Base-by-base conservation (phyloP, 1,140 invertebrate genomes). In the Sweltsa coloradensis region DNA sequence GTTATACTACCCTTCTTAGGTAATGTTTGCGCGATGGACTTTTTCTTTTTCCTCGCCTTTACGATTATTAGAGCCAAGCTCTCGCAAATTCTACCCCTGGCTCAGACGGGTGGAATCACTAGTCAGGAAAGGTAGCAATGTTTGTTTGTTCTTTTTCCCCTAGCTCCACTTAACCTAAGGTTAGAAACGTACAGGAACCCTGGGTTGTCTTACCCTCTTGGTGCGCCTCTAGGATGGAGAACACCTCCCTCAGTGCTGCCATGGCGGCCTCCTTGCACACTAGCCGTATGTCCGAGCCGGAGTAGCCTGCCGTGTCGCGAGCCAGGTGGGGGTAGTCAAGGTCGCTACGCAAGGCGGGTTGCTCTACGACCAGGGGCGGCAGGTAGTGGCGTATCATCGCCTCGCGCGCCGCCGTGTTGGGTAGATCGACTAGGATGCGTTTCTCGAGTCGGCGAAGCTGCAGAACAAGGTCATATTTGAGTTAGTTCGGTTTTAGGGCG, bases 191-290 rank as follows among this genome's bases (percentile, higher is more conserved):
- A 7, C 37, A 40, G 7, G n/a, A n/a, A n/a, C n/a, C n/a, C n/a
- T n/a, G n/a, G n/a, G n/a, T n/a, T n/a, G n/a, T n/a, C 22, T 45
- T 26, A 55, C 49, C 44, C 26, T 39, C 27, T 9, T 44, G 13
- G n/a, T 14, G 26, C 2, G 40, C 43, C 53, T 61, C 60, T 5
- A 61, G 46, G 5, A 24, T 21, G 11, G 36, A 24, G 29, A 61
- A 58, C 11, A 56, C 48, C 21, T 48, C 43, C 26, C 74, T 62
- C 29, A 78, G 57, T 23, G 72, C 64, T 13, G 61, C 61, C 79
- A 87, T 85, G 50, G 74, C 76, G 1, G 85, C 80, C 72, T 96
- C 89, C 69, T 93, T 94, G 58, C 87, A 91, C 7, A 90, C 73
- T 51, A 87, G 62, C 54, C 81, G 82, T n/a, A 96, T 78, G 60